Evolutionary conservation across 1,140 invertebrate species (phyloP), one percentile per base, ranked within the genome.

Genomic region (Armadillidium nasatum): DNA sequence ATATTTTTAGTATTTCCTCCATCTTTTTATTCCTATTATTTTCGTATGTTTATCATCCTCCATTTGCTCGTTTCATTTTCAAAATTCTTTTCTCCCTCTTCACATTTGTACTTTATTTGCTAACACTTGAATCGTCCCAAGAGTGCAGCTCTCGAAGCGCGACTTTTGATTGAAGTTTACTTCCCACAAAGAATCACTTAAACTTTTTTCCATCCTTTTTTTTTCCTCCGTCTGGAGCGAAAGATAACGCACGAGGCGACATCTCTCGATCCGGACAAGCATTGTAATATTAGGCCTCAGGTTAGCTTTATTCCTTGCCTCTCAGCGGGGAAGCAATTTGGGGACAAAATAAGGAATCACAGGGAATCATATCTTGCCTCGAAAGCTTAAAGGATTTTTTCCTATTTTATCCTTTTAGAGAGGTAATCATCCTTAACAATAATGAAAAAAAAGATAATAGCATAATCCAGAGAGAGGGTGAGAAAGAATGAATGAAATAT

Each of bases 161-260:
- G 11, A 60, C 19, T 15, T 19, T 60, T 60, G 50, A 60, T 60
- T 19, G 50, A 60, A 60, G 50, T 60, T 60, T 60, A 60, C 50
- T 60, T 60, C 50, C 50, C 50, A 15, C 50, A 60, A 60, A 60
- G 11, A 60, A 60, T 15, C 50, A 60, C 50, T 60, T 60, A 60
- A 13, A 60, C 11, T 33, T 33, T 33, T 33, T 33, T 33, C 11
- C 50, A 2, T 7, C 50, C 7, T 15, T 60, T 60, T 60, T 60
- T 60, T 60, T 15, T 4, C 11, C 50, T 19, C 19, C 1, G 7
- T 15, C 11, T 60, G 50, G 11, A 2, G 19, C 50, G 19, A 13
- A 19, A 60, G 50, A 60, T 60, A 60, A 19, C 50, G 50, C 50
- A 60, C 50, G 50, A 60, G 9, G 19, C 50, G 11, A 15, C 33